These are phyloP conservation scores for Zonitis immaculata DNA, from an alignment of 2,888 invertebrate genomes.

Conservation along the genomic window DNA sequence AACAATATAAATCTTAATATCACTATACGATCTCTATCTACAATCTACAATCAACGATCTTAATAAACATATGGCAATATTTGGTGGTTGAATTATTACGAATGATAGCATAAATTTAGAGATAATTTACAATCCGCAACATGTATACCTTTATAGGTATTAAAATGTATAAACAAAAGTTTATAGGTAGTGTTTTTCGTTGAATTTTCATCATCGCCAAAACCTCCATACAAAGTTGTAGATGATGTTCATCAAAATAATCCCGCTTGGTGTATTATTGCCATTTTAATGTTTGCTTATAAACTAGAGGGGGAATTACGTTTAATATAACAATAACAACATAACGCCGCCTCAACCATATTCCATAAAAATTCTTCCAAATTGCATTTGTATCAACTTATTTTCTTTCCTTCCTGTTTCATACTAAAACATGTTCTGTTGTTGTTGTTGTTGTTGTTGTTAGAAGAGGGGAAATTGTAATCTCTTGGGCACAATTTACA, in stretches of 20 bases:
- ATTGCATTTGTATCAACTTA: conserved; percentile 30
- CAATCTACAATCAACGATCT: background rate
- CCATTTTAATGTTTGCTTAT: conserved; percentile 25
- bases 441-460: conserved; percentile 3
- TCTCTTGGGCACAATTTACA: conserved; percentile 25
- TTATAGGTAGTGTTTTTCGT: background rate
- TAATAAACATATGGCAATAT: background rate
- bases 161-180: conserved; percentile 14
- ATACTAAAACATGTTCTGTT: conserved; percentile 6
- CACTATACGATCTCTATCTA: background rate
- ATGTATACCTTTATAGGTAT: no score
- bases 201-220: background rate
- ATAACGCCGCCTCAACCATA: background rate
- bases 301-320: conserved; percentile 10
- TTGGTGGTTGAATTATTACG: background rate
- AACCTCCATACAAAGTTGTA: conserved; percentile 25
- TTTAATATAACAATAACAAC: conserved; percentile 13
- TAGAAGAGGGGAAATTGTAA: conserved; percentile 19
- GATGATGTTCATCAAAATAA: conserved; percentile 30
- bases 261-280: conserved; percentile 30
- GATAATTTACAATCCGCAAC: conserved; percentile 13
- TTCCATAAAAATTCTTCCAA: conserved; percentile 28
- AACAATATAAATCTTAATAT: background rate
- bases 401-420: conserved; percentile 7
- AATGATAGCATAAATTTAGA: conserved; percentile 4